Percentiles rank a stretch among this genome's conserved stretches.
Evolutionary conservation across 2,888 invertebrate genomes (phyloP).

Genomic region (Pammene fasciana): DNA sequence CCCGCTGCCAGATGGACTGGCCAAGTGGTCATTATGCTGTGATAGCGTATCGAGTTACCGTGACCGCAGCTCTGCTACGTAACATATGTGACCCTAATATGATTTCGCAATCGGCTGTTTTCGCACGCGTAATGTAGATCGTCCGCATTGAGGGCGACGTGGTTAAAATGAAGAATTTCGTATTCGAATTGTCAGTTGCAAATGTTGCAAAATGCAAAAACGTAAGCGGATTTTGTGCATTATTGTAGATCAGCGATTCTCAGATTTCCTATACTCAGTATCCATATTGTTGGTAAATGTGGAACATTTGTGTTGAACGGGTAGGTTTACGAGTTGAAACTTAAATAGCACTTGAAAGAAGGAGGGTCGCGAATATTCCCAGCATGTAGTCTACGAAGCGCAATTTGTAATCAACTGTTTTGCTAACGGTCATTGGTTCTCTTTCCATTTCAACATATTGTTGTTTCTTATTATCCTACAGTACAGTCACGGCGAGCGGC

Average conservation of each 20-base stretch:
- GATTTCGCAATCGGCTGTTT: slow-evolving; percentile 37
- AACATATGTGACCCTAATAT: slow-evolving; percentile 40
- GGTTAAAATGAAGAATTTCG: slow-evolving; percentile 24
- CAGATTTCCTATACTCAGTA: neutral
- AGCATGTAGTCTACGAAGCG: too few species aligned
- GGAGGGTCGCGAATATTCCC: too few species aligned
- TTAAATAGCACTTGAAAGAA: too few species aligned
- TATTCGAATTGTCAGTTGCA: slow-evolving; percentile 13
- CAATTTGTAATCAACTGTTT: too few species aligned
- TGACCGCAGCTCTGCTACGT: slow-evolving; percentile 28
- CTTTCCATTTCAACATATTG: too few species aligned
- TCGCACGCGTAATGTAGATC: slow-evolving; percentile 29
- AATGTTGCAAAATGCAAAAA: slow-evolving; percentile 15
- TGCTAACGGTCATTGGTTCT: too few species aligned
- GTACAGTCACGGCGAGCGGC: too few species aligned
- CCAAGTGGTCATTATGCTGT: slow-evolving; percentile 37
- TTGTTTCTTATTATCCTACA: too few species aligned
- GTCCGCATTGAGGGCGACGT: slow-evolving; percentile 21
- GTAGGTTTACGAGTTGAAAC: too few species aligned
- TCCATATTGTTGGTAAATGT: too few species aligned
- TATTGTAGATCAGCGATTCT: neutral
- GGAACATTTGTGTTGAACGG: too few species aligned
- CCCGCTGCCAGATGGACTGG: slow-evolving; percentile 50
- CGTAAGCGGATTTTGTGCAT: too few species aligned
- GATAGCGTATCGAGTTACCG: slow-evolving; percentile 32